Base-by-base conservation (phyloP, 2,797 vertebrate species). In the Caiman crocodilus region DNA sequence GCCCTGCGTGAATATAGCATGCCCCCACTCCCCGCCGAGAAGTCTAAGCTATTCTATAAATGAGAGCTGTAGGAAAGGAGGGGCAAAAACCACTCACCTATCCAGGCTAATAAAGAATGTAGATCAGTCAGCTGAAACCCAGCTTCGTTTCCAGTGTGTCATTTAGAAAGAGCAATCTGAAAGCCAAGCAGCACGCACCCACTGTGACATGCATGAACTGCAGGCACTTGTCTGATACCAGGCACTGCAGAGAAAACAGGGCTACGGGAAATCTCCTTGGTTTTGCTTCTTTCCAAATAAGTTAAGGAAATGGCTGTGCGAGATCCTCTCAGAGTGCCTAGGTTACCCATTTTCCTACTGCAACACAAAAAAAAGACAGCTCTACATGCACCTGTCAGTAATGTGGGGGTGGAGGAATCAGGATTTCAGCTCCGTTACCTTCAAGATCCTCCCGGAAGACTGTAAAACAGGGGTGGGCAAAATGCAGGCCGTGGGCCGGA, bases 41-140 rank as follows among this genome's bases (percentile, higher is more conserved):
- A 61, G 61, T 91, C 90, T 79, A 15, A 93, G 74, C 55, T 84
- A 65, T 83, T 92, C 83, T 71, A 21, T 89, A 90, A 96, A 90
- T 55, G 65, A 84, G 17, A 92, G 84, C 82, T 76, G 61, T 1
- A 5, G 82, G 14, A 76, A 84, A 85, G 69, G 30, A 92, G 84
- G 83, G 64, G 35, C 85, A 89, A 90, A 2, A 73, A 63, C 32
- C 69, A 84, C 92, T 87, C 87, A 17, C 57, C 76, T 89, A 82
- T 88, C 64, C 25, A 88, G 67, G 85, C 10, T 30, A 84, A 61
- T 35, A 30, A 42, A 60, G 14, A 23, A 32, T 2, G 2, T 12
- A 50, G 16, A 20, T 60, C 79, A 58, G 65, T 79, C 20, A 88
- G 90, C 50, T 82, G 69, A 28, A 90, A 92, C 55, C 1, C 1